A percentile compares a stretch with the other conserved stretches of the same genome.
phyloP scores from a whole-genome alignment of 2,797 vertebrate species.

The Gallinago nigripennis region DNA sequence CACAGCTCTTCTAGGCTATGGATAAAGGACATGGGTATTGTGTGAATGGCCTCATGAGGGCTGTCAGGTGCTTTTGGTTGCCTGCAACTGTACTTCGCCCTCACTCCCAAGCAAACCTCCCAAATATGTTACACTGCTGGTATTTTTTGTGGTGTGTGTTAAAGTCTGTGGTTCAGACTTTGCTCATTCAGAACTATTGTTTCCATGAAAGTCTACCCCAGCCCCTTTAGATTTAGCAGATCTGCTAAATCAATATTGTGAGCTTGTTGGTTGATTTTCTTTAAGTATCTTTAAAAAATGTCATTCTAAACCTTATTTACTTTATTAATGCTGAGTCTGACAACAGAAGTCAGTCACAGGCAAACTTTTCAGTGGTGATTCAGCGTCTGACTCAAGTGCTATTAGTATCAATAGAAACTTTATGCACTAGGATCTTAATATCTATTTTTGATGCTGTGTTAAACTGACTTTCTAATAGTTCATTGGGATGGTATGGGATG shows the following conservation, averaged over 20 bases:
- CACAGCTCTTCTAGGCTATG: background rate
- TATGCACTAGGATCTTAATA: background rate
- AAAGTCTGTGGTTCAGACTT: background rate
- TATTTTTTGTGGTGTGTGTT: background rate
- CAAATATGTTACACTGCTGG: background rate
- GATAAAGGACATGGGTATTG: background rate
- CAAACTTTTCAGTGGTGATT: background rate
- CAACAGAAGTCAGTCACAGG: background rate
- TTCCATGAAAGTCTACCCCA: background rate
- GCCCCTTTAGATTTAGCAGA: background rate
- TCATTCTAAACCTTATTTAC: background rate
- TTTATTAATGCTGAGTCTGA: background rate
- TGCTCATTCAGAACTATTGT: background rate
- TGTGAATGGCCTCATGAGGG: background rate
- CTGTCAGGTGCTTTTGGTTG: background rate
- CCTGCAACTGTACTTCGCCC: background rate
- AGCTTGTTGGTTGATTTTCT: background rate
- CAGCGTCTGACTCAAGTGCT: background rate
- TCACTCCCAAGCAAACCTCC: background rate
- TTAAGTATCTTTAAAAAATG: background rate
- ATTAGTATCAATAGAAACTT: background rate
- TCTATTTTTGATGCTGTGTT: background rate
- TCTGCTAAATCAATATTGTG: background rate
- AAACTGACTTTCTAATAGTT: background rate
- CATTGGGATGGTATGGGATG: background rate